phyloP scores from a whole-genome alignment of 2,113 vertebrate species.

The Coreoperca whiteheadi region DNA sequence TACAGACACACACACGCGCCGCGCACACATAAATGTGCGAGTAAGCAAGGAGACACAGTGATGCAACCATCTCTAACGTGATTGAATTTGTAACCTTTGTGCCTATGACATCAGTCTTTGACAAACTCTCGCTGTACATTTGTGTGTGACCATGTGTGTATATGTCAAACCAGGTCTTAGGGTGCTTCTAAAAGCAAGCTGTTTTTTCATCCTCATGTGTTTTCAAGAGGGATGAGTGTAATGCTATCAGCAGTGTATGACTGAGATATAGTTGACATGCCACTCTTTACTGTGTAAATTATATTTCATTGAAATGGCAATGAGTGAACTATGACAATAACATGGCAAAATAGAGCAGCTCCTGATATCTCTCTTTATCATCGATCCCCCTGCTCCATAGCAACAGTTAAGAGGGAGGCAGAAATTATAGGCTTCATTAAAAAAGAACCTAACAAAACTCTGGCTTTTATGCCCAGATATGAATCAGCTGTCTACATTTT shows the following conservation, averaged over 20 bases:
- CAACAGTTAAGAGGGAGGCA: slow-evolving; percentile 49
- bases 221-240: background rate
- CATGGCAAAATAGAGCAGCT: slow-evolving; percentile 44
- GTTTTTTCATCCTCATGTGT: background rate
- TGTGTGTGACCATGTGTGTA: background rate
- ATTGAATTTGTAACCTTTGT: slow-evolving; percentile 80
- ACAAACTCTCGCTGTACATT: slow-evolving; percentile 46
- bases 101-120: slow-evolving; percentile 69
- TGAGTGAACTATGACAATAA: too few relatives aligned
- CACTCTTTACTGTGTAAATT: slow-evolving; percentile 35
- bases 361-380: slow-evolving; percentile 70
- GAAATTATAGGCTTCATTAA: slow-evolving; percentile 81
- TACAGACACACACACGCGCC: slow-evolving; percentile 23
- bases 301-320: too few relatives aligned
- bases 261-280: slow-evolving; percentile 21
- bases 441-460: slow-evolving; percentile 76
- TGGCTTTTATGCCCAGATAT: slow-evolving; percentile 75
- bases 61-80: slow-evolving; percentile 62
- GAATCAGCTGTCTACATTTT: slow-evolving; percentile 79
- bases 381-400: slow-evolving; percentile 55
- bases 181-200: background rate
- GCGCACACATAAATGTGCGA: slow-evolving; percentile 5
- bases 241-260: background rate
- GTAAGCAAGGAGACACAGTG: slow-evolving; percentile 29
- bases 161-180: background rate